These are phyloP conservation scores for Sylvilagus bachmani DNA, from an alignment of 2,113 vertebrate species.

Conservation along the genomic window DNA sequence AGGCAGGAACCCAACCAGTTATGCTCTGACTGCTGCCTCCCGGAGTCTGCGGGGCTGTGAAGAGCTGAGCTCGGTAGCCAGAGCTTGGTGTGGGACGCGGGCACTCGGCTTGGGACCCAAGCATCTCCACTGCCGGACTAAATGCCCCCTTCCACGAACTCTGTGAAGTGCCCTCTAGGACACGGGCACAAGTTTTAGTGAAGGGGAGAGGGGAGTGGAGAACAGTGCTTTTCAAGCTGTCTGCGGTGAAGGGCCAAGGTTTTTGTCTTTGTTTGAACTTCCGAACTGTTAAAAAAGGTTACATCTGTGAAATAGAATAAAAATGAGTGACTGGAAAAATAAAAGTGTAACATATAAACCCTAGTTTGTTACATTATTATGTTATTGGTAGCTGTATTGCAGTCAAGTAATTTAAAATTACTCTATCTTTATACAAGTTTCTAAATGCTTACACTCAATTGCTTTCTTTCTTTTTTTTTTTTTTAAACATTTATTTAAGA, in stretches of 20 bases:
- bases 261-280: neutral
- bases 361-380: neutral
- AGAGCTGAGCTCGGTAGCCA: too few species aligned
- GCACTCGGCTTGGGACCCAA: too few species aligned
- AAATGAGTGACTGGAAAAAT: neutral
- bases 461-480: too few species aligned
- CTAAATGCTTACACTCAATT: neutral
- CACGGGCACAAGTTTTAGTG: neutral
- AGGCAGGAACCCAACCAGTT: too few species aligned
- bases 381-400: neutral
- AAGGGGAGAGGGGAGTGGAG: neutral
- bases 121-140: too few species aligned
- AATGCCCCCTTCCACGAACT: neutral
- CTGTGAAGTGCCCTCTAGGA: neutral
- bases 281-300: neutral
- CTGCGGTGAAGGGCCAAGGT: neutral
- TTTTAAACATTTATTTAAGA: too few species aligned
- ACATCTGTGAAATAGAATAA: constrained; percentile 30
- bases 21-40: too few species aligned
- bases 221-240: neutral
- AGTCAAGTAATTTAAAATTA: neutral
- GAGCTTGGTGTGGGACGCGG: too few species aligned
- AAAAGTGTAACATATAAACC: neutral
- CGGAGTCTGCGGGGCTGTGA: too few species aligned
- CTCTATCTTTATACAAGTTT: neutral